phyloP scores from a whole-genome alignment of 1,140 invertebrate species.

The Sipha flava region DNA sequence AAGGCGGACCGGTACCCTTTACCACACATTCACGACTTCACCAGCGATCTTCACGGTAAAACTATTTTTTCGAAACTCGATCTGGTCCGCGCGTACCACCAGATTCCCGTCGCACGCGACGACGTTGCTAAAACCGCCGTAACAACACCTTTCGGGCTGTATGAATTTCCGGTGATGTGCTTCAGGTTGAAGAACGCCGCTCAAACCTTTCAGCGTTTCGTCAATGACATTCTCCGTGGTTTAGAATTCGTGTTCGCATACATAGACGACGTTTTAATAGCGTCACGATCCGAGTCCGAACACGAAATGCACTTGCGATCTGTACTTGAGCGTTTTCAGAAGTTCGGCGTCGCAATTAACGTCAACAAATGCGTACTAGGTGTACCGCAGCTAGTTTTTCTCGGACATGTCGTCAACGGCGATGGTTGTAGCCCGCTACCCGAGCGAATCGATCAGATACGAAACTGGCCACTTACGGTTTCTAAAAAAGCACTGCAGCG shows the following conservation, averaged over 20 bases:
- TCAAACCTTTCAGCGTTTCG: constrained; percentile 47
- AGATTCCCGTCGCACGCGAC: constrained; percentile 41
- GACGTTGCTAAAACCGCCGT: constrained; percentile 44
- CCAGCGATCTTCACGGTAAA: constrained; percentile 41
- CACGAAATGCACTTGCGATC: constrained; percentile 34
- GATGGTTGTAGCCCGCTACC: constrained; percentile 40
- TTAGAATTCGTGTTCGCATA: constrained; percentile 42
- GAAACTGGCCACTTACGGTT: background rate
- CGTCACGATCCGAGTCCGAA: constrained; percentile 38
- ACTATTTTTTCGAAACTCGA: constrained; percentile 47
- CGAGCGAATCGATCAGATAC: constrained; percentile 37
- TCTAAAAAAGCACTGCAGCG: constrained; percentile 29
- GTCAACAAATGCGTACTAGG: constrained; percentile 40
- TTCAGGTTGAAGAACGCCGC: constrained; percentile 45
- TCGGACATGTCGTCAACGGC: constrained; percentile 39
- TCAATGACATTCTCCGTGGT: constrained; percentile 43
- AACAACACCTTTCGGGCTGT: constrained; percentile 41
- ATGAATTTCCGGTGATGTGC: constrained; percentile 42
- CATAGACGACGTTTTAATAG: constrained; percentile 43
- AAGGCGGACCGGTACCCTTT: constrained; percentile 43
- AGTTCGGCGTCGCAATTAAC: constrained; percentile 41
- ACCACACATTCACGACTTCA: constrained; percentile 40
- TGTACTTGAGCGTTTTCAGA: constrained; percentile 37
- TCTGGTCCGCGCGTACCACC: constrained; percentile 47
- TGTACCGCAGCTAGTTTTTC: constrained; percentile 37